phyloP scores from a whole-genome alignment of 2,888 invertebrate species.

The Drosophila barbarae region DNA sequence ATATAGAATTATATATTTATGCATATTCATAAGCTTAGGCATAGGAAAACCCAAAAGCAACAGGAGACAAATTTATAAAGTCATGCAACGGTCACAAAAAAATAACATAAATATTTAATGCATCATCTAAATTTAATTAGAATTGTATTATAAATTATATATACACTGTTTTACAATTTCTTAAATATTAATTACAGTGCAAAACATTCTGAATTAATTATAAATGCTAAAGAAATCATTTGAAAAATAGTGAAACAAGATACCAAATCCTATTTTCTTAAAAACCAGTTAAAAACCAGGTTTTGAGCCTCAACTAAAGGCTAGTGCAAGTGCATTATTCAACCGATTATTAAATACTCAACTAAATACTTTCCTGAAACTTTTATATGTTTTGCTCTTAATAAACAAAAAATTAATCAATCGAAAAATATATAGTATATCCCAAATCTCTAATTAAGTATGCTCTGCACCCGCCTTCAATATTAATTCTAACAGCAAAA shows the following conservation, averaged over 20 bases:
- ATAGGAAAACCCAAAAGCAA: slow-evolving; percentile 2
- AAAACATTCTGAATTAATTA: background rate
- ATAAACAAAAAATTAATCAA: too few relatives aligned
- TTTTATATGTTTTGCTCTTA: too few relatives aligned
- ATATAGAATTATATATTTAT: background rate
- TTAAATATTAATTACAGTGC: background rate
- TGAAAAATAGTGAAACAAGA: background rate
- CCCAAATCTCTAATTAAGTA: background rate
- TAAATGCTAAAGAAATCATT: background rate
- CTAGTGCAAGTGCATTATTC: too few relatives aligned
- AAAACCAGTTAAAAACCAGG: too few relatives aligned
- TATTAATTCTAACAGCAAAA: background rate
- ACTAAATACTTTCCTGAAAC: too few relatives aligned
- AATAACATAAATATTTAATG: too few relatives aligned
- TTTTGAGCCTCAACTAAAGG: too few relatives aligned
- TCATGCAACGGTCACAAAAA: background rate
- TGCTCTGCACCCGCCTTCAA: background rate
- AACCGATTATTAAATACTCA: too few relatives aligned
- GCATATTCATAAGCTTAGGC: background rate
- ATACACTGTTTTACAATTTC: background rate
- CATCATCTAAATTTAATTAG: too few relatives aligned
- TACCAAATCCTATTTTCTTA: background rate
- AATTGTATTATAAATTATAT: too few relatives aligned
- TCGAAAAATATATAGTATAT: background rate
- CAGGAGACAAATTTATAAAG: background rate